phyloP scores from a whole-genome alignment of 1,140 invertebrate genomes.

The Diachasmimorpha longicaudata region DNA sequence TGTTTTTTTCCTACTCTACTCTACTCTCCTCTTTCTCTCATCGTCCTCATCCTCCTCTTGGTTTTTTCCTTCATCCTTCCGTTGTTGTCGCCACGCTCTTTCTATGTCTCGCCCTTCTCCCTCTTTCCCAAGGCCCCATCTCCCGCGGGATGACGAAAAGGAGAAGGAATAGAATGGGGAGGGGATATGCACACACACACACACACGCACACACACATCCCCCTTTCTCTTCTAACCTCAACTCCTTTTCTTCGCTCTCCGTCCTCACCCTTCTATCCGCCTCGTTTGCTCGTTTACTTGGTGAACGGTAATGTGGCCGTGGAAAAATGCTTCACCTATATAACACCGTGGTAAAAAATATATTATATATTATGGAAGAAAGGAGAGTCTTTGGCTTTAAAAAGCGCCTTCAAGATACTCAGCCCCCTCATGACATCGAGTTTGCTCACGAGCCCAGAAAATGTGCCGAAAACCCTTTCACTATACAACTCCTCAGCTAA shows the following conservation, averaged over 20 bases:
- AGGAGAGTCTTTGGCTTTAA: slow-evolving; percentile 1
- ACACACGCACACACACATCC: no score
- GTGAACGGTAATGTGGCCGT: slow-evolving; percentile 39
- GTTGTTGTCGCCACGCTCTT: slow-evolving; percentile 28
- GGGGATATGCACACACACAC: neutral
- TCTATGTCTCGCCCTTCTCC: slow-evolving; percentile 7
- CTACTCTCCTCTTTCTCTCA: slow-evolving; percentile 24
- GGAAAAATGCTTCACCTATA: slow-evolving; percentile 50
- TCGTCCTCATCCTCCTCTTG: slow-evolving; percentile 27
- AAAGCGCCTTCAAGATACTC: slow-evolving; percentile 26
- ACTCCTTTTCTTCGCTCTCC: neutral
- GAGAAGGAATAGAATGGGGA: neutral
- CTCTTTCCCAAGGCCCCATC: neutral
- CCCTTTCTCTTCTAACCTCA: slow-evolving; percentile 7
- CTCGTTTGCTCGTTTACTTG: slow-evolving; percentile 26
- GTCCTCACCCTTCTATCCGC: neutral
- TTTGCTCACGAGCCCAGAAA: slow-evolving; percentile 60
- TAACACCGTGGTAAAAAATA: slow-evolving; percentile 26
- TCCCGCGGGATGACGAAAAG: neutral
- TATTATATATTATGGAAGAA: neutral
- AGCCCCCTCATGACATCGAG: slow-evolving; percentile 40
- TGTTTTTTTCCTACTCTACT: slow-evolving; percentile 30
- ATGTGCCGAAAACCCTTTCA: slow-evolving; percentile 48
- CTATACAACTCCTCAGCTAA: slow-evolving; percentile 36
- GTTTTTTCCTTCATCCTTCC: slow-evolving; percentile 26